Evolutionary conservation across 2,113 vertebrate genomes (phyloP), one percentile per base, ranked within the genome.

Genomic region (Pycnonotus jocosus): DNA sequence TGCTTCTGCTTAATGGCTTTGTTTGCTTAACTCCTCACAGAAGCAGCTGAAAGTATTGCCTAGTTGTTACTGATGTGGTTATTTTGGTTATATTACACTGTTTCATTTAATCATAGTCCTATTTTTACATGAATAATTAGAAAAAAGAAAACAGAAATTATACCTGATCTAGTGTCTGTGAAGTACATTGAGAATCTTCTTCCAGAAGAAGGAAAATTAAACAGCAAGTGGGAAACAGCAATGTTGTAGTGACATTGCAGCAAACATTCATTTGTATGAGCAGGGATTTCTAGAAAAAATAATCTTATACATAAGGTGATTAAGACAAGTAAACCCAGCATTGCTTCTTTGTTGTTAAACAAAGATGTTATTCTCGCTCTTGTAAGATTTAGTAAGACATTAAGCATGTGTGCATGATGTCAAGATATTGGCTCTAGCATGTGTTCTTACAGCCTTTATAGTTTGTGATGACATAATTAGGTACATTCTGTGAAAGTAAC

Each of bases 361-460:
- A 98, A 97, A 97, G 94, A 94, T 95, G 95, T 96, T 96, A 91
- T 98, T 97, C 95, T 97, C 7, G 2, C 81, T 91, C 93, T 97
- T 96, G 48, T 64, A 80, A 95, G 93, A 61, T 22, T 95, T 95
- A 97, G 86, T 94, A 92, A 96, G 96, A 97, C 93, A 86, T 94
- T 96, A 94, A 95, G 82, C 93, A 96, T 96, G 89, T 97, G 95
- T 93, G 92, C 91, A 84, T 97, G 96, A 97, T 97, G 95, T 97
- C 94, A 96, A 95, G 93, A 91, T 96, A 58, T 95, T 97, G 97
- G 96, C 96, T 97, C 50, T 71, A 94, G 90, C 91, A 91, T 96
- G 92, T 85, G 72, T 94, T 97, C 94, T 86, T 93, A 88, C 93
- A 95, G 92, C 89, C 77, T 96, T 97, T 95, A 77, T 78, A 86